These are phyloP conservation scores for Vandiemenella viatica DNA, from an alignment of 2,888 invertebrate species.

Conservation along the genomic window DNA sequence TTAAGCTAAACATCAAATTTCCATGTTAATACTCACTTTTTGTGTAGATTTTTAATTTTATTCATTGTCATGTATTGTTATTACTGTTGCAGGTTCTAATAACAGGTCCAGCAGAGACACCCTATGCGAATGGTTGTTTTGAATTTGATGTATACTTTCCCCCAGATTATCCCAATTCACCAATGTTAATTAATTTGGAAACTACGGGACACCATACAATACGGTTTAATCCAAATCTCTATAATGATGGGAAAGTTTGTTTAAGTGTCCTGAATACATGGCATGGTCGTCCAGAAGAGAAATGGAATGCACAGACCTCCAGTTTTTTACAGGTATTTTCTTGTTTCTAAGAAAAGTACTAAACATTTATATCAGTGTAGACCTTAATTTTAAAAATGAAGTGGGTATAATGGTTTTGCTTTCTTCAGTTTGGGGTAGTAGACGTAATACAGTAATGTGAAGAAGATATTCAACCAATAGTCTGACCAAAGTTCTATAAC, in stretches of 20 bases:
- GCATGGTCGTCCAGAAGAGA: conserved; percentile 93
- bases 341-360: not conserved
- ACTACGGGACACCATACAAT: conserved; percentile 79
- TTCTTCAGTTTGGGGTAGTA: too few relatives aligned
- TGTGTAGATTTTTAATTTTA: not conserved
- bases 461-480: too few relatives aligned
- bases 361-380: too few relatives aligned
- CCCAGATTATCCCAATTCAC: conserved; percentile 56
- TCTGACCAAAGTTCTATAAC: too few relatives aligned
- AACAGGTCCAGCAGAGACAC: conserved; percentile 81
- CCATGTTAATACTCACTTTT: too few relatives aligned
- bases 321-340: conserved; percentile 48
- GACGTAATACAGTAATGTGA: too few relatives aligned
- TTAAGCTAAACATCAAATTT: too few relatives aligned
- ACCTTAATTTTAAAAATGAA: too few relatives aligned
- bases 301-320: conserved; percentile 92
- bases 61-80: not conserved
- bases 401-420: too few relatives aligned
- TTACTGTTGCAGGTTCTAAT: conserved; percentile 77
- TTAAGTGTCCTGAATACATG: conserved; percentile 90
- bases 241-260: conserved; percentile 91
- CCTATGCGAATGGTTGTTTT: conserved; percentile 84
- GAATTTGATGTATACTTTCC: conserved; percentile 81
- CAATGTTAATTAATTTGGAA: conserved; percentile 81
- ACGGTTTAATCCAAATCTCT: conserved; percentile 84